A percentile compares a stretch with the other conserved stretches of the same genome.
phyloP scores from a whole-genome alignment of 2,113 vertebrate genomes.

The Mionectes macconnelli region DNA sequence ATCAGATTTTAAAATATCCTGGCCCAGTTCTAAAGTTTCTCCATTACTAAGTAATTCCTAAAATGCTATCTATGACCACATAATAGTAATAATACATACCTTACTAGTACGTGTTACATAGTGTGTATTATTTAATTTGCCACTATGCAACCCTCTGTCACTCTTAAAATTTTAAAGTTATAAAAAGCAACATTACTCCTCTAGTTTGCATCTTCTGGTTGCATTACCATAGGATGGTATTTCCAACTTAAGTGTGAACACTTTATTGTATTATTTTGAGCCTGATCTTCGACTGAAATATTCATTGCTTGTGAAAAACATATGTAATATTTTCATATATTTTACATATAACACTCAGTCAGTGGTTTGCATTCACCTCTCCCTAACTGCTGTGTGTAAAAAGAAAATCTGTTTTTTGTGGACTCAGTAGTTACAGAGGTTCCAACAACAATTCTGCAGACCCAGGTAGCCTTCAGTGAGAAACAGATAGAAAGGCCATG shows the following conservation, averaged over 20 bases:
- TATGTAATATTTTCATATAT: not conserved
- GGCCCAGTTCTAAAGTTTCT: not conserved
- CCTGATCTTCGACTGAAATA: not conserved
- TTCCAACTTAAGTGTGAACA: not conserved
- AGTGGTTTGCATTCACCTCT: not conserved
- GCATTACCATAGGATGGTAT: rapidly evolving
- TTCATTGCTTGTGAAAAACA: not conserved
- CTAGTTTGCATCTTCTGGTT: not conserved
- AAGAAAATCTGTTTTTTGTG: not conserved
- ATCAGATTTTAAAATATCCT: not conserved
- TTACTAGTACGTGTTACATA: not conserved
- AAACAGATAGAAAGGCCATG: not conserved
- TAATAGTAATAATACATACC: not conserved
- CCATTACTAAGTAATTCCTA: not conserved
- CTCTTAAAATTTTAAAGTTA: not conserved
- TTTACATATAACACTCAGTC: not conserved
- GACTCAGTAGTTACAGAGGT: not conserved
- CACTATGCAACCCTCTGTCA: not conserved
- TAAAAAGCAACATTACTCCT: not conserved
- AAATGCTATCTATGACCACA: not conserved
- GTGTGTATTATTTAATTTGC: not conserved
- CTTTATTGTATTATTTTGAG: not conserved
- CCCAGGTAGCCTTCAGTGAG: not conserved
- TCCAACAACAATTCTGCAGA: not conserved
- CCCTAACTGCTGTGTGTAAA: not conserved